A percentile compares a stretch with the other conserved stretches of the same genome.
phyloP scores from a whole-genome alignment of 1,140 invertebrate species.

The Stenopsyche tienmushanensis region DNA sequence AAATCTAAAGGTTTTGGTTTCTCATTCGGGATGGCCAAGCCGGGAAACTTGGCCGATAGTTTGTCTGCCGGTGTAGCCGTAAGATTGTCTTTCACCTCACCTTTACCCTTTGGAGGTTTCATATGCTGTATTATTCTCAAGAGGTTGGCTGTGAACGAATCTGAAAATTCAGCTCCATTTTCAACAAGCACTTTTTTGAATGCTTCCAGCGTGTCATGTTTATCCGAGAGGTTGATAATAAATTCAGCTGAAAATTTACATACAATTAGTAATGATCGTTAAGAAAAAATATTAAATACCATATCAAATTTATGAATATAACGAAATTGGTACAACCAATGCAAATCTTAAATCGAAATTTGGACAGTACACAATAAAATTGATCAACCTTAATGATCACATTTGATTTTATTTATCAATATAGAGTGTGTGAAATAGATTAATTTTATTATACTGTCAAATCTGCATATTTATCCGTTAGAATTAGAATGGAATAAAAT shows the following conservation, averaged over 20 bases:
- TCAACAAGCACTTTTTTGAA: conserved; percentile 86
- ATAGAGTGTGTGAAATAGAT: no score
- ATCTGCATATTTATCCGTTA: no score
- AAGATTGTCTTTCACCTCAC: conserved; percentile 36
- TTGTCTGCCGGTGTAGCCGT: conserved; percentile 53
- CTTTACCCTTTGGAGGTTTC: conserved; percentile 63
- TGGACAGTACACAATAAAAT: no score
- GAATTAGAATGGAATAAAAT: no score
- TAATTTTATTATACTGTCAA: no score
- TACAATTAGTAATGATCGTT: no score
- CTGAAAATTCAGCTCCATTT: conserved; percentile 93
- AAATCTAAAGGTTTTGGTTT: conserved; percentile 53
- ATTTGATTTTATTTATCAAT: no score
- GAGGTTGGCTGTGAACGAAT: conserved; percentile 91
- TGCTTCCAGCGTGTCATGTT: conserved; percentile 79
- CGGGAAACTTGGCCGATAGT: conserved; percentile 82
- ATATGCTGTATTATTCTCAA: conserved; percentile 93
- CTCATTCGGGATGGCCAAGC: conserved; percentile 87
- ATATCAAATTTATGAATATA: neutral
- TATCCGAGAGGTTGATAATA: conserved; percentile 90
- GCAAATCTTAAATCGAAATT: no score
- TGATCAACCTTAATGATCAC: no score
- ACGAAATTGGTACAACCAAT: neutral
- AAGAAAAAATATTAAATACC: no score
- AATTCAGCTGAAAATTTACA: conserved; percentile 87